A percentile compares a stretch with the other conserved stretches of the same genome.
These are phyloP conservation scores for Cheilosia pagana DNA, from an alignment of 2,888 invertebrate genomes.

Conservation along the genomic window DNA sequence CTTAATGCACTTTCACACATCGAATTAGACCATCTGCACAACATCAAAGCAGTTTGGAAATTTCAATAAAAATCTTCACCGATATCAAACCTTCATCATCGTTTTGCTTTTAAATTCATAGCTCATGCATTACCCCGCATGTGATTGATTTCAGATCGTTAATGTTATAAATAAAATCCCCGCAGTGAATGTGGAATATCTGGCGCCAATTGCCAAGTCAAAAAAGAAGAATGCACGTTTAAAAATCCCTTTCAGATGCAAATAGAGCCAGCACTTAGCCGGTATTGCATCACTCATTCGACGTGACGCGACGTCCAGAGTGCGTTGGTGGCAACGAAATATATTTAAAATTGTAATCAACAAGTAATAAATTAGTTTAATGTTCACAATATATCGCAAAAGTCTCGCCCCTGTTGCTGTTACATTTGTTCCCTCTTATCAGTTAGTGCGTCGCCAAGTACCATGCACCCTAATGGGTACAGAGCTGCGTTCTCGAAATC, in stretches of 20 bases:
- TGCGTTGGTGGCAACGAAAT: constrained; percentile 4
- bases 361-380: constrained; percentile 19
- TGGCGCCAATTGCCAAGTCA: constrained; percentile 37
- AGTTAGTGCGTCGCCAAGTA: constrained; percentile 38
- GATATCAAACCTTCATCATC: constrained; percentile 24
- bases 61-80: constrained; percentile 13
- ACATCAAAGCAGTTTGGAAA: constrained; percentile 25
- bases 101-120: constrained; percentile 35
- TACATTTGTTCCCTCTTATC: constrained; percentile 43
- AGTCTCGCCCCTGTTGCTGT: constrained; percentile 6
- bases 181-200: not conserved
- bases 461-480: constrained; percentile 37
- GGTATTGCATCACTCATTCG: constrained; percentile 12
- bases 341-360: constrained; percentile 24
- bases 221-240: constrained; percentile 1
- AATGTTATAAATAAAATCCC: constrained; percentile 27
- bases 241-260: constrained; percentile 45
- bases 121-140: constrained; percentile 7
- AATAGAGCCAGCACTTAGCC: constrained; percentile 21
- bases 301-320: too few relatives aligned
- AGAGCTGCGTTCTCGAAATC: too few relatives aligned
- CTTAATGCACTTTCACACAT: constrained; percentile 40
- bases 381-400: constrained; percentile 4
- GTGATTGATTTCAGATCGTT: constrained; percentile 48
- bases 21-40: constrained; percentile 2